Base-by-base conservation (phyloP, 2,113 vertebrate species). In the Corydoras maculifer region DNA sequence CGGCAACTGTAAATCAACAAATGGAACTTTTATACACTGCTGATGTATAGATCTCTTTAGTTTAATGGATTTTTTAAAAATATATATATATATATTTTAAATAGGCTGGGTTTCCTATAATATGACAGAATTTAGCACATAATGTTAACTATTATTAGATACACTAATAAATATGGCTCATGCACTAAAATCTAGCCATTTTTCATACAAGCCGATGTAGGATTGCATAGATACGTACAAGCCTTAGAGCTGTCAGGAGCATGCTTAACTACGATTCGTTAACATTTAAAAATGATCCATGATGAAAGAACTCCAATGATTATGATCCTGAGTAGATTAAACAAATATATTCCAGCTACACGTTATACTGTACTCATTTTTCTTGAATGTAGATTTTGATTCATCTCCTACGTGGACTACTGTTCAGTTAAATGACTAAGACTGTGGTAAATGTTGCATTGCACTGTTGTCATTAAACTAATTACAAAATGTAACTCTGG, bases 291-390 rank as follows among this genome's bases (percentile, higher is more conserved):
- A 62, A 62, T 14, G 48, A 59, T 53, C 31, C n/a, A 13, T 66
- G 50, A 15, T 18, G 13, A 29, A 13, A 48, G 53, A 35, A 70
- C 62, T 62, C 43, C 55, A 70, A 70, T 50, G 66, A 62, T 70
- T 78, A 25, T 31, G 43, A 75, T 78, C 76, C 72, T 71, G 76
- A 78, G 68, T 35, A 65, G 12, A 55, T 54, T 64, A 64, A 67
- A 64, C 53, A 48, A 53, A 12, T 70, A 29, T 62, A 15, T 62
- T 30, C 43, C 68, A 55, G 58, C 68, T 62, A 50, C 62, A 29
- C 31, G 64, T 70, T 66, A 43, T 57, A 54, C 68, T 31, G 54
- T 75, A 18, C 18, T 32, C 9, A 58, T 57, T 67, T 5, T 2
- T 43, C 57, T 11, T 53, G 64, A 32, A 48, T 61, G 66, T 35